Evolutionary conservation across 2,797 vertebrate genomes (phyloP).

Genomic region (Botia kubotai): DNA sequence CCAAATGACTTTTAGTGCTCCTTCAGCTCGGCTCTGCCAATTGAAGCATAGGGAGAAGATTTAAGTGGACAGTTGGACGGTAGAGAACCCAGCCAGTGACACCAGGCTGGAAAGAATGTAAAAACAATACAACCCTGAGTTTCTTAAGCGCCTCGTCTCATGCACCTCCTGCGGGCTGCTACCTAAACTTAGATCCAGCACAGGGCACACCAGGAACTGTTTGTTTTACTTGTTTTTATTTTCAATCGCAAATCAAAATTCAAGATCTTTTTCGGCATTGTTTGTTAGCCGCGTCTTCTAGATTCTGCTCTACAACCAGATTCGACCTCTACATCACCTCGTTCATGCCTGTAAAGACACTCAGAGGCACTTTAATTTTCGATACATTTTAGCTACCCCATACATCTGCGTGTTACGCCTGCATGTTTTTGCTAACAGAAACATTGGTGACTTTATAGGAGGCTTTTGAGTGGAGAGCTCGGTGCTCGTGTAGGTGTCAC

Average conservation of each 20-base stretch:
- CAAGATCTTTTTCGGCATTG: background rate
- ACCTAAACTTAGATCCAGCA: conserved; percentile 9
- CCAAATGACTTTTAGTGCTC: conserved; percentile 63
- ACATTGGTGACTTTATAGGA: conserved; percentile 57
- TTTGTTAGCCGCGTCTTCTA: background rate
- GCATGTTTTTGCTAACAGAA: conserved; percentile 35
- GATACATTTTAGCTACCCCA: conserved; percentile 23
- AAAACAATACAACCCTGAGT: conserved; percentile 55
- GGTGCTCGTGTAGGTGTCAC: conserved; percentile 59
- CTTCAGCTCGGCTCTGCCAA: conserved; percentile 50
- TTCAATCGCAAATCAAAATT: background rate
- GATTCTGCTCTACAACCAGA: background rate
- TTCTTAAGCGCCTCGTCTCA: conserved; percentile 18
- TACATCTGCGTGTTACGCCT: conserved; percentile 37
- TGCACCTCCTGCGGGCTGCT: background rate
- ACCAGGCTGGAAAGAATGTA: conserved; percentile 64
- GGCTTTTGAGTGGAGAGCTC: conserved; percentile 52
- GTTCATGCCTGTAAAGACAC: conserved; percentile 26
- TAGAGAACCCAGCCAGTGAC: conserved; percentile 57
- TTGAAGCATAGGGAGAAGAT: conserved; percentile 39
- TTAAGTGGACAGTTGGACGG: conserved; percentile 67
- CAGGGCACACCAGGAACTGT: background rate
- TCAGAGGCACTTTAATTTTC: conserved; percentile 46
- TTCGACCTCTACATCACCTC: conserved; percentile 3
- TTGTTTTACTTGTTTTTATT: background rate